Base-by-base conservation (phyloP, 2,113 vertebrate species). In the Barnardius zonarius region DNA sequence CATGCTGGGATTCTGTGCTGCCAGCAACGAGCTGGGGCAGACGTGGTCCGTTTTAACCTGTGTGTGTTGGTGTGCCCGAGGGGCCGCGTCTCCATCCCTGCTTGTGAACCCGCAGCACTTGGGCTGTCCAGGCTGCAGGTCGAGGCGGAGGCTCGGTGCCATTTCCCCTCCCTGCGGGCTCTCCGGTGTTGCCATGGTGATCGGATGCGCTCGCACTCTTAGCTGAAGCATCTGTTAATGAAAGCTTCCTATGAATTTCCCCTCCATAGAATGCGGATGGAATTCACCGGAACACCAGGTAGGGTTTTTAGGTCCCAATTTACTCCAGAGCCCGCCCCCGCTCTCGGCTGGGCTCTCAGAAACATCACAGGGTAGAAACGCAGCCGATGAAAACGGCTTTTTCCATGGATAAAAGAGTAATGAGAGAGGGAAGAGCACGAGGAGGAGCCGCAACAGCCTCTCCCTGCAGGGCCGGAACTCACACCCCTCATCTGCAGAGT, bases 181-280 rank as follows among this genome's bases (percentile, higher is more conserved):
- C 92, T 54, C 70, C 68, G 46, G 3, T 39, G 97, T 98, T 96
- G 97, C 95, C 89, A 97, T 98, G 97, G 98, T 89, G 96, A 97
- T 95, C 37, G 51, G 95, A 96, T 94, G 90, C 88, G 86, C 92
- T 87, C 14, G 2, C 83, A 55, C 85, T 97, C 86, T 95, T 72
- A 92, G 91, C 83, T 95, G 91, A 92, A 97, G 97, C 84, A 90
- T 94, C 95, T 91, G 96, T 97, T 97, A 97, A 96, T 83, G 83
- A 83, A 66, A 79, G 94, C 96, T 94, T 92, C 84, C 55, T 83
- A 91, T 95, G 95, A 87, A 93, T 92, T 68, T 78, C 51, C 64
- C 86, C 35, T 95, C 86, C 14, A 0, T 1, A 51, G 64, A 28
- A 35, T 22, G 62, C 76, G 52, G 30, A 17, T 59, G 69, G 90